These are phyloP conservation scores for Crematogaster levior DNA, from an alignment of 2,888 invertebrate species.

Conservation along the genomic window DNA sequence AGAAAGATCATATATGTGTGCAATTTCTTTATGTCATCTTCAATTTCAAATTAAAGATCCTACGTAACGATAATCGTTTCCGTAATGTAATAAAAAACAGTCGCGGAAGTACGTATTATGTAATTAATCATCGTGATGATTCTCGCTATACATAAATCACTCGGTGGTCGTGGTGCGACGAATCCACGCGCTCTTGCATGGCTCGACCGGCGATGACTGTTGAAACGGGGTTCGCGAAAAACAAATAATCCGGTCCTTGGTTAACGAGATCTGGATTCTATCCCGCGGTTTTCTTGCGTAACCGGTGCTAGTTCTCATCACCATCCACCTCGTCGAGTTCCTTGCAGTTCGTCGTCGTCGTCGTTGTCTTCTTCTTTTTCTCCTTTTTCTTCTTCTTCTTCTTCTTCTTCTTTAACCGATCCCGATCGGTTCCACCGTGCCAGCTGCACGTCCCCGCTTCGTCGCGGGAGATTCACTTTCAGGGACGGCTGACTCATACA, in stretches of 20 bases:
- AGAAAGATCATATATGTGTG: not conserved
- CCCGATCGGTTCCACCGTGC: slow-evolving; percentile 56
- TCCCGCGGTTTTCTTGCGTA: slow-evolving; percentile 77
- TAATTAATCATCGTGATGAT: slow-evolving; percentile 59
- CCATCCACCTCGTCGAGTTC: slow-evolving; percentile 34
- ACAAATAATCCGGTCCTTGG: slow-evolving; percentile 73
- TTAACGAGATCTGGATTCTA: slow-evolving; percentile 79
- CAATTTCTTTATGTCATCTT: not conserved
- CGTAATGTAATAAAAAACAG: slow-evolving; percentile 3
- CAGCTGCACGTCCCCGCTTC: slow-evolving; percentile 43
- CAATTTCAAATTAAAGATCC: slow-evolving; percentile 2
- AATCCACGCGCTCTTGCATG: slow-evolving; percentile 21
- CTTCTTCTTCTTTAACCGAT: slow-evolving; percentile 25
- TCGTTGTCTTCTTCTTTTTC: slow-evolving; percentile 11
- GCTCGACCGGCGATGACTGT: slow-evolving; percentile 52
- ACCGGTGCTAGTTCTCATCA: slow-evolving; percentile 74
- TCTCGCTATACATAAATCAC: slow-evolving; percentile 43
- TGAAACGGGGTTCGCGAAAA: slow-evolving; percentile 69
- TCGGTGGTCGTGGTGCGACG: slow-evolving; percentile 33
- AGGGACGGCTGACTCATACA: slow-evolving; percentile 54
- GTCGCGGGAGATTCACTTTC: slow-evolving; percentile 65
- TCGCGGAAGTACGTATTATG: slow-evolving; percentile 31
- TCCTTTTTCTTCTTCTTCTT: not conserved
- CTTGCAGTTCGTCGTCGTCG: slow-evolving; percentile 28
- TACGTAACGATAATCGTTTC: slow-evolving; percentile 6